Evolutionary conservation across 2,113 vertebrate genomes (phyloP).

Genomic region (Piaya cayana): DNA sequence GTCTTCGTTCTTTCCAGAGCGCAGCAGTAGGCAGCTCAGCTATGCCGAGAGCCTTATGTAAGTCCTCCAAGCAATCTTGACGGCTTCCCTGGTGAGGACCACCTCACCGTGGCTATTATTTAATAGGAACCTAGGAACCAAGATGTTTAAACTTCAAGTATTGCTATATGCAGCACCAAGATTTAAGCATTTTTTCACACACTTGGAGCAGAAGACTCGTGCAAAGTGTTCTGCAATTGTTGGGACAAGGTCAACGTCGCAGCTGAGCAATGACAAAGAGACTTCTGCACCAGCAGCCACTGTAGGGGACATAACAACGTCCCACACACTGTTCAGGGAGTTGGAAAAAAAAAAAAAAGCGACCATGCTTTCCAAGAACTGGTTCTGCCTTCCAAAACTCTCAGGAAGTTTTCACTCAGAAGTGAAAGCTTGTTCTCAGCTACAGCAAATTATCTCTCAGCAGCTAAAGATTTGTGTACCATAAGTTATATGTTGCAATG

Average conservation of each 20-base stretch:
- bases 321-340: not conserved
- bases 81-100: not conserved
- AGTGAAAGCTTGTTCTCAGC: not conserved
- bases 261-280: not conserved
- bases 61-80: not conserved
- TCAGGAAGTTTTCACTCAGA: not conserved
- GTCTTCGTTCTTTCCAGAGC: not conserved
- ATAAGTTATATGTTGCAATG: not conserved
- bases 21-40: not conserved
- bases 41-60: not conserved
- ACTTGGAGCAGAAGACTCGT: not conserved
- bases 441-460: not conserved
- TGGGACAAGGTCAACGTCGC: not conserved
- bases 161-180: not conserved
- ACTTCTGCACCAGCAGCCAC: not conserved
- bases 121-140: not conserved
- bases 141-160: not conserved
- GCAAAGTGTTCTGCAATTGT: fast-evolving
- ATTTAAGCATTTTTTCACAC: not conserved
- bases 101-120: not conserved
- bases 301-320: not conserved
- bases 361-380: not conserved
- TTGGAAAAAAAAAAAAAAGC: not conserved
- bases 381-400: not conserved
- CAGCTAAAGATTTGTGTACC: not conserved